Percentiles rank a stretch among this genome's conserved stretches.
Conservation (phyloP, 1,140 invertebrate species). For the Venturia canescens region DNA sequence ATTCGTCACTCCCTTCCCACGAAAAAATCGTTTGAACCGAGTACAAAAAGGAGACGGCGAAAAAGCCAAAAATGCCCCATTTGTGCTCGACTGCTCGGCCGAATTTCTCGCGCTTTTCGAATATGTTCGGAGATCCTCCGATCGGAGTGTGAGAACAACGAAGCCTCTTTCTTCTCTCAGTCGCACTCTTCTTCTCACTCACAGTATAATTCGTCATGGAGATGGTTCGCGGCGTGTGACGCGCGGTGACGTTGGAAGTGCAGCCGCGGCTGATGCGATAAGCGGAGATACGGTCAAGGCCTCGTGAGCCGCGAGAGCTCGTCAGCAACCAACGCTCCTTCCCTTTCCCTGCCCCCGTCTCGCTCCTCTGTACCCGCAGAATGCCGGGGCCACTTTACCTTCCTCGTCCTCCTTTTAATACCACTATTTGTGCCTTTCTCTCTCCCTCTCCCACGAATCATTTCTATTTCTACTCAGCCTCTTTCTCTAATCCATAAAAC, state of each 20-base stretch:
- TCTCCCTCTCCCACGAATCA: constrained; percentile 15
- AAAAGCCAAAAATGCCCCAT: too few relatives aligned
- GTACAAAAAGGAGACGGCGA: background rate
- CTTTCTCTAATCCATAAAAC: too few relatives aligned
- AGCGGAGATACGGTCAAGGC: constrained; percentile 77
- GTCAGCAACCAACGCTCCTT: constrained; percentile 65
- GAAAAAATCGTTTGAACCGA: too few relatives aligned
- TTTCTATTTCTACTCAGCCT: too few relatives aligned
- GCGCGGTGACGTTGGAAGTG: constrained; percentile 64
- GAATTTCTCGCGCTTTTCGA: background rate
- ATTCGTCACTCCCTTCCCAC: too few relatives aligned
- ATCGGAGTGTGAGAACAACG: background rate
- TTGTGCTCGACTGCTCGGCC: background rate
- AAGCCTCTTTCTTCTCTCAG: background rate
- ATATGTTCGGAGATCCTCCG: background rate
- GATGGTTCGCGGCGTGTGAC: constrained; percentile 46
- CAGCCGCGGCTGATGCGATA: constrained; percentile 72
- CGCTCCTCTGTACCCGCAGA: constrained; percentile 63
- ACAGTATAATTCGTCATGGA: constrained; percentile 38
- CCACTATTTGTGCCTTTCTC: background rate
- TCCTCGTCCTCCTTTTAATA: background rate
- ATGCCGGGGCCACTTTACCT: constrained; percentile 46
- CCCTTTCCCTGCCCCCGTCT: constrained; percentile 75
- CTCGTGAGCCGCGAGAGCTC: constrained; percentile 54
- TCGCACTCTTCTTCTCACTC: background rate